Evolutionary conservation across 2,797 vertebrate genomes (phyloP).

Genomic region (Peromyscus attwateri): DNA sequence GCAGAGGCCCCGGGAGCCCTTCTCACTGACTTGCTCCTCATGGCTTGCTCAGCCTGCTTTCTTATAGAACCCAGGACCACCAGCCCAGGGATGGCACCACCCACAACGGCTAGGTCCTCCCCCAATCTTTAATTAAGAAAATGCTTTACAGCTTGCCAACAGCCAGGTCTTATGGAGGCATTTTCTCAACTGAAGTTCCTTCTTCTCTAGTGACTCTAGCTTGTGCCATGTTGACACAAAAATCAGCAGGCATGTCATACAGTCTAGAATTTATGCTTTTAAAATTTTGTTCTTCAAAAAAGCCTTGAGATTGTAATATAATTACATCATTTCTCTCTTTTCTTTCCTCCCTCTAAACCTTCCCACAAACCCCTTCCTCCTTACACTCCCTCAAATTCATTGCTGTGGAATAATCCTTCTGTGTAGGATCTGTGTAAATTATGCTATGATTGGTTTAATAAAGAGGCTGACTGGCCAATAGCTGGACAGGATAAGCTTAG

Average conservation of each 20-base stretch:
- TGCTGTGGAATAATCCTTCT: neutral
- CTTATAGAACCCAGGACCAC: neutral
- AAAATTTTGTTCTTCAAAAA: neutral
- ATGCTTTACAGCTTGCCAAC: too few species aligned
- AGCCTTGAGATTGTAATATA: neutral
- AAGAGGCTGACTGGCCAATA: too few species aligned
- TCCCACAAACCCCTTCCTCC: too few species aligned
- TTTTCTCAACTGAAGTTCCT: neutral
- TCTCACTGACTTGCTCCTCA: neutral
- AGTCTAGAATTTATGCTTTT: neutral
- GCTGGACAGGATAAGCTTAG: too few species aligned
- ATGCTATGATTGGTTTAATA: too few species aligned
- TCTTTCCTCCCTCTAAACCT: neutral
- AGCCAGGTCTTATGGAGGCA: neutral
- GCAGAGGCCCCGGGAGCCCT: too few species aligned
- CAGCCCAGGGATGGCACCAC: neutral
- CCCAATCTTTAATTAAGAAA: too few species aligned
- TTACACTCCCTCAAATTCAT: neutral
- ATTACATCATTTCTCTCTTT: neutral
- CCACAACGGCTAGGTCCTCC: neutral
- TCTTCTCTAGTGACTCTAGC: neutral
- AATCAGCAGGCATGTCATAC: neutral
- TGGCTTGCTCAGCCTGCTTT: neutral
- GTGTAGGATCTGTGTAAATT: neutral
- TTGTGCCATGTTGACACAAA: neutral